Evolutionary conservation across 2,888 invertebrate species (phyloP).

Genomic region (Holacanthella duospinosa): DNA sequence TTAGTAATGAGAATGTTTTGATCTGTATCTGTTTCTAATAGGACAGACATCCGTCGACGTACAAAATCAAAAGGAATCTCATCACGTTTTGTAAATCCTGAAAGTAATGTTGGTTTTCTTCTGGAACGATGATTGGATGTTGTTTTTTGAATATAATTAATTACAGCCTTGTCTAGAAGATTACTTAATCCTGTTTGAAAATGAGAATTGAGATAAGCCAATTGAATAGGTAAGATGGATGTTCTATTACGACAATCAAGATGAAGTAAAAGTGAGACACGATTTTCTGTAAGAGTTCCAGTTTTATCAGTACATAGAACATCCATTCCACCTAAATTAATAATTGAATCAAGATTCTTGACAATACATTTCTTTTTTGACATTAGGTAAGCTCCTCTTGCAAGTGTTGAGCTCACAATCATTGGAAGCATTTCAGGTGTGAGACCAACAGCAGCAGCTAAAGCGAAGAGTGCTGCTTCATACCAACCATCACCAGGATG

Average conservation of each 20-base stretch:
- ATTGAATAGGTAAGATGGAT: constrained; percentile 10
- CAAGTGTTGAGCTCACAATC: constrained; percentile 20
- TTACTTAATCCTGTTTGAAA: constrained; percentile 19
- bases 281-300: constrained; percentile 18
- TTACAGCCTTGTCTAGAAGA: constrained; percentile 20
- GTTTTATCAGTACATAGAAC: constrained; percentile 24
- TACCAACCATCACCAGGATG: constrained; percentile 13
- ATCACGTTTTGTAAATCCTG: constrained; percentile 12
- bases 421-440: constrained; percentile 26
- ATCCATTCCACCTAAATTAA: constrained; percentile 22
- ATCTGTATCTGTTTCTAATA: constrained; percentile 2
- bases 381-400: constrained; percentile 20
- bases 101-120: not conserved
- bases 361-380: constrained; percentile 17
- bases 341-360: constrained; percentile 21
- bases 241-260: constrained; percentile 7
- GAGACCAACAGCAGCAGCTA: constrained; percentile 21
- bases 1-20: constrained; percentile 18
- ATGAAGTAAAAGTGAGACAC: constrained; percentile 12
- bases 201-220: constrained; percentile 20
- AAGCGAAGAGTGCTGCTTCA: constrained; percentile 16
- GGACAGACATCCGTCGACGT: constrained; percentile 19
- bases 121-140: not conserved
- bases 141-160: not conserved
- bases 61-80: constrained; percentile 26